Base-by-base conservation (phyloP, 2,113 vertebrate species). In the Dipodomys ordii region DNA sequence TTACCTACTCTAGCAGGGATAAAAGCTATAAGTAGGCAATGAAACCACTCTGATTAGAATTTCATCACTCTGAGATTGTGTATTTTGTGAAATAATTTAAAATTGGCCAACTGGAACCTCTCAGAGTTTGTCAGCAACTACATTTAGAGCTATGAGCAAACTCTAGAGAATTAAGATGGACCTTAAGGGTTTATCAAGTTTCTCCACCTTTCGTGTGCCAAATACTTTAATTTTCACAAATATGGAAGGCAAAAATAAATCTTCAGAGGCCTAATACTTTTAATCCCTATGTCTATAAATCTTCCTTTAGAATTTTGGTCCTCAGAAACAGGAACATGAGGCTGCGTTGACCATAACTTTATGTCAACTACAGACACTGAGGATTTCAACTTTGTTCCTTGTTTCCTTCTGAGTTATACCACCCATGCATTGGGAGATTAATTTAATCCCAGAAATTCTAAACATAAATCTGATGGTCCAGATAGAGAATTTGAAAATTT, bases 221-320 rank as follows among this genome's bases (percentile, higher is more conserved):
- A 85, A 8, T 88, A 88, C 71, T 1, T 67, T 71, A 82, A 78
- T 90, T 94, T 92, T 49, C 39, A 60, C 5, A 64, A 32, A 85
- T 30, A 23, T 79, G 22, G 86, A 90, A 72, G 71, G 15, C 53
- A 88, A 90, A 16, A 68, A 39, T 46, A 1, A 57, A 71, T 72
- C 64, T 69, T 83, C 7, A 44, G 44, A 39, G 90, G 12, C 1
- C n/a, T 15, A 20, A 27, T 68, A 73, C 3, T 6, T 95, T 89
- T 76, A 77, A 81, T 71, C 25, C 4, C 13, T 68, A 2, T 57
- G 62, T 84, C 13, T 57, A 83, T 92, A 73, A 65, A n/a, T 28
- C n/a, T 78, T 73, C 27, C 13, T 92, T 93, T n/a, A 88, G 15
- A 16, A 85, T 64, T 91, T 84, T 68, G 32, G 87, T 76, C 91